Base-by-base conservation (phyloP, 2,888 invertebrate species). In the Diaperis boleti region DNA sequence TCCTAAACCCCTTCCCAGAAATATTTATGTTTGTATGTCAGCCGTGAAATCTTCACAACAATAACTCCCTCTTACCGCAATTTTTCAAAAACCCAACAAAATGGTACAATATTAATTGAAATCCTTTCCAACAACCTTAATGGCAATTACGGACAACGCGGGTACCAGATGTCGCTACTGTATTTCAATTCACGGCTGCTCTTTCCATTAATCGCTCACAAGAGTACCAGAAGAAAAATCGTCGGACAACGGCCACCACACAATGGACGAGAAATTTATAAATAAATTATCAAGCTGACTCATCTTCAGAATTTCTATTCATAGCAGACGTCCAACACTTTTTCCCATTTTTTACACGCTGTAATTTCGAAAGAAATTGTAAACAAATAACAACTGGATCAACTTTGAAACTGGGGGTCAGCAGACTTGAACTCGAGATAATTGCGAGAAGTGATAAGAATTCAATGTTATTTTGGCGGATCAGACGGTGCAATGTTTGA, bases 121-220 rank as follows among this genome's bases (percentile, higher is more conserved):
- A 47, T 49, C 49, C 33, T 11, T 31, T 31, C 33, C n/a, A 49
- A 35, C 33, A 17, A 35, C 49, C 33, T 49, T 59, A 49, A 41
- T 35, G 41, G 59, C 59, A 59, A 59, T 59, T 59, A 59, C 18
- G 59, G 59, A 49, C 37, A 59, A 49, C 49, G 57, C 59, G 59
- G 49, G 39, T 59, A 49, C 59, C 59, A 59, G 59, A 59, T 59
- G 59, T 59, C 59, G 59, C 59, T 59, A 59, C 59, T 49, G 59
- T 41, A 49, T 39, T 59, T 20, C 47, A 17, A 42, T 33, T 55
- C 33, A 44, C 15, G 33, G 31, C 33, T 18, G 20, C 55, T 33
- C 44, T 39, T 44, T 18, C 31, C 33, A 42, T 55, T 55, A 18
- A 20, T 18, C 11, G n/a, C 2, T 6, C 20, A 17, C 14, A 22